Evolutionary conservation across 2,113 vertebrate genomes (phyloP).

Genomic region (Ploceus nigricollis): DNA sequence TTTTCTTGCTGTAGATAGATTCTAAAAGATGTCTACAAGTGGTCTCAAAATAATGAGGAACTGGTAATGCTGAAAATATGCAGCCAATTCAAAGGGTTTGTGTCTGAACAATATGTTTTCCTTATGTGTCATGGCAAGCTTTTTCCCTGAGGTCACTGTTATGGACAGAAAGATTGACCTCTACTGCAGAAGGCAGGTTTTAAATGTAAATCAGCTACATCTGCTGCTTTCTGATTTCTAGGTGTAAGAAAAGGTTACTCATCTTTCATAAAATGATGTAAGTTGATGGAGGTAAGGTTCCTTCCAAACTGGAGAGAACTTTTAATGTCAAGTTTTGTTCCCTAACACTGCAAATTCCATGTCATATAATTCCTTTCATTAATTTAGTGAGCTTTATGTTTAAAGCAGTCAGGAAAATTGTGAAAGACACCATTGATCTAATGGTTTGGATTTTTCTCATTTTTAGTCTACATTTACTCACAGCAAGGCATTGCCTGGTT

Average conservation of each 20-base stretch:
- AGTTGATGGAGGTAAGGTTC: neutral
- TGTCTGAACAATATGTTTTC: neutral
- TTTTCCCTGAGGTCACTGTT: neutral
- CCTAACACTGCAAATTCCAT: neutral
- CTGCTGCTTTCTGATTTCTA: neutral
- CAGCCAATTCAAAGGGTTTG: neutral
- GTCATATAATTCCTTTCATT: neutral
- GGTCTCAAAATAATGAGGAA: constrained; percentile 55
- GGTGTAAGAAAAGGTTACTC: neutral
- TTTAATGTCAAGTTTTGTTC: neutral
- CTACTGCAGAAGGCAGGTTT: neutral
- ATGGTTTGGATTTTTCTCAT: neutral
- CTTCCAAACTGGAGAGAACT: neutral
- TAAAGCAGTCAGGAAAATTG: neutral
- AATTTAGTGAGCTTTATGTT: neutral
- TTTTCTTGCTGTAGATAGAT: neutral
- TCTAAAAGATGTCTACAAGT: neutral
- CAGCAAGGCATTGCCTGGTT: neutral
- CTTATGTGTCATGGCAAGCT: neutral
- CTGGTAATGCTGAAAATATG: neutral
- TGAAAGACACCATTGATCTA: neutral
- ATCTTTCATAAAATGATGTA: neutral
- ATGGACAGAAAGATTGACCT: neutral
- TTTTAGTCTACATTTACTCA: neutral
- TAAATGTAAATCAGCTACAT: neutral